phyloP scores from a whole-genome alignment of 2,888 invertebrate genomes.

The Agrochola litura region DNA sequence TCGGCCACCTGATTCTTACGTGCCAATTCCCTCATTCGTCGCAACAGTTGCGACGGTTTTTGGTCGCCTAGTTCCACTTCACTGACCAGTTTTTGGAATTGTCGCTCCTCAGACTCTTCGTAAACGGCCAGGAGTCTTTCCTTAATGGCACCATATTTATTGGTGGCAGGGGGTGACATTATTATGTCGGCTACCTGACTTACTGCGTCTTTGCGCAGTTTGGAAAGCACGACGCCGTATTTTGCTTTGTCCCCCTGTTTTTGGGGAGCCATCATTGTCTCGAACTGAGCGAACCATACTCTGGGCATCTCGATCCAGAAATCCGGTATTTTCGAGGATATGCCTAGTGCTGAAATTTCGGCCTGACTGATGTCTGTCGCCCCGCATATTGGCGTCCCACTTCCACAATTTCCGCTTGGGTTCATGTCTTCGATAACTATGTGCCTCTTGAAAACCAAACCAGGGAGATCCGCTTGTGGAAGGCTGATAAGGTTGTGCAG shows the following conservation, averaged over 20 bases:
- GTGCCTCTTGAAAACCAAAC: constrained; percentile 3
- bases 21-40: not conserved
- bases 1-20: not conserved
- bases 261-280: constrained; percentile 6
- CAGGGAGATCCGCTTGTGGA: not conserved
- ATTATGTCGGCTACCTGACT: not conserved
- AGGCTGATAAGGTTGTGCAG: constrained; percentile 3
- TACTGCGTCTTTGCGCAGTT: not conserved
- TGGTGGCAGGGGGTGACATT: not conserved
- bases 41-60: not conserved
- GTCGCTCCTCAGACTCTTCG: not conserved
- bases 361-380: not conserved
- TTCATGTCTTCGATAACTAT: not conserved
- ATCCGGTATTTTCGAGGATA: no score
- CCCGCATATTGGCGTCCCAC: not conserved
- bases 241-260: not conserved
- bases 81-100: not conserved
- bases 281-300: not conserved
- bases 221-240: not conserved
- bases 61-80: not conserved
- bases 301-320: not conserved
- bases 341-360: not conserved
- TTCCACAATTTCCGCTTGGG: not conserved
- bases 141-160: not conserved
- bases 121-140: not conserved